Evolutionary conservation across 2,797 vertebrate species (phyloP), one percentile per base, ranked within the genome.

Genomic region (Crax fasciolata): DNA sequence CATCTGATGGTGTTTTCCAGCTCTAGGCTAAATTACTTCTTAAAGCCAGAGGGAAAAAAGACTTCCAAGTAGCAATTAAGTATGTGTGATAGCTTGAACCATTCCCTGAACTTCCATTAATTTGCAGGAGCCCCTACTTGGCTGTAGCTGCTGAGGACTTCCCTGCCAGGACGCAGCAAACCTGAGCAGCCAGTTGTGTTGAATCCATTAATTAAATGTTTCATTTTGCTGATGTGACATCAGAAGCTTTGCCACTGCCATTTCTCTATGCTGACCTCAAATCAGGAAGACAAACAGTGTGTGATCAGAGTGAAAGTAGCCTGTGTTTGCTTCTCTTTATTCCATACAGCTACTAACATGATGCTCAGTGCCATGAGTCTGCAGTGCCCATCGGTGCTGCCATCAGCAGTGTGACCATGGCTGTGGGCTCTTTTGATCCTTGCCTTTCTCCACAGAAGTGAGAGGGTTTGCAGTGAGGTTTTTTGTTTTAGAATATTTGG

Each of bases 401-500:
- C 15, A 10, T 15, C 61, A 54, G 39, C 68, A 66, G 20, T 2
- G 0, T 21, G 68, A 77, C n/a, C 61, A 54, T 27, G 0, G 0
- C 46, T 35, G 10, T 0, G 0, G 39, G 16, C 51, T 77, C 7
- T 2, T 52, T 51, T 12, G 17, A 46, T 75, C 38, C 35, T 27
- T 66, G 66, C 12, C 43, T 11, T 80, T 63, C 18, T 49, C 48
- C 5, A 38, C 7, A 27, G 27, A 23, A 59, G 19, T 21, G 66
- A 27, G 52, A 61, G 4, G 9, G 7, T 35, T 18, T 73, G 43
- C 71, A 62, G 23, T 43, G 38, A 15, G 7, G 7, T 57, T 9
- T 66, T 85, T 49, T 54, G 7, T 23, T 81, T 74, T 62, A 75
- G 55, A 80, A 55, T 52, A 57, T 70, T 39, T 49, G 13, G 27